Evolutionary conservation across 2,113 vertebrate species (phyloP).

Genomic region (Hemicordylus capensis): DNA sequence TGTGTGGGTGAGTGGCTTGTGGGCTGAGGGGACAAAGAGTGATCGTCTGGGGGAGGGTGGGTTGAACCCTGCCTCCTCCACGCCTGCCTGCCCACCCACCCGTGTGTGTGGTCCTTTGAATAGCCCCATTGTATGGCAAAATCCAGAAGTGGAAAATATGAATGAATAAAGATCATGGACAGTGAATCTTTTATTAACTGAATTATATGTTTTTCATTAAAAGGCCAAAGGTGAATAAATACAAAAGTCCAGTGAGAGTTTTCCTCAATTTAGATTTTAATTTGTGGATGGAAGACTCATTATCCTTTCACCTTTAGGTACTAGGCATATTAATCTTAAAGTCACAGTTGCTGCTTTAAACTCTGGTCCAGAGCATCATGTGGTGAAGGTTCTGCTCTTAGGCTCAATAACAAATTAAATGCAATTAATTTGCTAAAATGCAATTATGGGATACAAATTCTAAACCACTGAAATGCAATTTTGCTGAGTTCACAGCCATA

Average conservation of each 20-base stretch:
- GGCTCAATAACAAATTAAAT: conserved; percentile 39
- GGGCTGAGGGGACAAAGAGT: no score
- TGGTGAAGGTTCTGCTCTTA: conserved; percentile 33
- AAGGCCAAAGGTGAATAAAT: conserved; percentile 27
- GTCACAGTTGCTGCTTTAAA: conserved; percentile 26
- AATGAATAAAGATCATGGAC: neutral
- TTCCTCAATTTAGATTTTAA: conserved; percentile 34
- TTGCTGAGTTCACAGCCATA: conserved; percentile 37
- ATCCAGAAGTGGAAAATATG: neutral
- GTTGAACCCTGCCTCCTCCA: no score
- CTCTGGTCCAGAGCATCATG: neutral
- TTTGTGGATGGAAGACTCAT: conserved; percentile 3
- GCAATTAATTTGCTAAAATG: conserved; percentile 50
- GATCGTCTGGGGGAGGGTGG: no score
- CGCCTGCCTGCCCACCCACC: no score
- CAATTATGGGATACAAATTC: conserved; percentile 50
- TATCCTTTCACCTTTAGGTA: conserved; percentile 25
- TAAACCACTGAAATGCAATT: conserved; percentile 1
- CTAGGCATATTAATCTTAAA: conserved; percentile 22
- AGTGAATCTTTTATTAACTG: conserved; percentile 26
- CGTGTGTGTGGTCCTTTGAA: no score
- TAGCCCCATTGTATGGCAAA: neutral
- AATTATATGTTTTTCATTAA: conserved; percentile 8
- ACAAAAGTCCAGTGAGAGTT: conserved; percentile 33
- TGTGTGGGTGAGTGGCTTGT: no score